Percentiles rank a stretch among this genome's conserved stretches.
phyloP scores from a whole-genome alignment of 1,140 invertebrate genomes.

The Platyscapa corneri region DNA sequence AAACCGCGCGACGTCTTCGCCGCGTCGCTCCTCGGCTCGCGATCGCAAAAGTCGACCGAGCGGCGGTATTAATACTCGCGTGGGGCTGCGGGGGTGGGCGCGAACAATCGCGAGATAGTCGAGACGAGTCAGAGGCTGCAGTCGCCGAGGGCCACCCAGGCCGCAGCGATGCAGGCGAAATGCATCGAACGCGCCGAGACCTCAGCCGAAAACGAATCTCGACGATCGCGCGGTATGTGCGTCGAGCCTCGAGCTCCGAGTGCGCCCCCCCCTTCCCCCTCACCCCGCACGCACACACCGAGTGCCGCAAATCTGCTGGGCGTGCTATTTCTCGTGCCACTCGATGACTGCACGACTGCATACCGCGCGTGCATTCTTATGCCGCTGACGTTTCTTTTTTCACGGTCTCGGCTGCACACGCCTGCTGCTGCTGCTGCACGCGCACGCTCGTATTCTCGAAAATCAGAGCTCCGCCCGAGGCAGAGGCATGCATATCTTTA shows the following conservation, averaged over 20 bases:
- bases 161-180: constrained; percentile 12
- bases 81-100: too few species aligned
- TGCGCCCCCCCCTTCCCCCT: constrained; percentile 45
- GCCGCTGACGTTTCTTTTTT: constrained; percentile 19
- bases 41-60: too few species aligned
- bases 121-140: background rate
- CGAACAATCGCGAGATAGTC: too few species aligned
- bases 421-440: background rate
- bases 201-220: constrained; percentile 54
- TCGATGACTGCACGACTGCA: constrained; percentile 23
- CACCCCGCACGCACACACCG: background rate
- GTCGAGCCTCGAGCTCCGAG: constrained; percentile 51
- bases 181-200: constrained; percentile 57
- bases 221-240: constrained; percentile 53
- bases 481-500: too few species aligned
- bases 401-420: constrained; percentile 28
- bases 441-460: background rate
- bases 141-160: constrained; percentile 19
- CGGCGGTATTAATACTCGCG: too few species aligned
- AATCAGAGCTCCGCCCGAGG: too few species aligned
- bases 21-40: too few species aligned
- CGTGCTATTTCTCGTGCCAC: constrained; percentile 21
- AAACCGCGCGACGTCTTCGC: too few species aligned
- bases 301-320: background rate
- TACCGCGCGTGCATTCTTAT: constrained; percentile 35